These are phyloP conservation scores for Chionomys nivalis DNA, from an alignment of 2,113 vertebrate genomes.

Conservation along the genomic window DNA sequence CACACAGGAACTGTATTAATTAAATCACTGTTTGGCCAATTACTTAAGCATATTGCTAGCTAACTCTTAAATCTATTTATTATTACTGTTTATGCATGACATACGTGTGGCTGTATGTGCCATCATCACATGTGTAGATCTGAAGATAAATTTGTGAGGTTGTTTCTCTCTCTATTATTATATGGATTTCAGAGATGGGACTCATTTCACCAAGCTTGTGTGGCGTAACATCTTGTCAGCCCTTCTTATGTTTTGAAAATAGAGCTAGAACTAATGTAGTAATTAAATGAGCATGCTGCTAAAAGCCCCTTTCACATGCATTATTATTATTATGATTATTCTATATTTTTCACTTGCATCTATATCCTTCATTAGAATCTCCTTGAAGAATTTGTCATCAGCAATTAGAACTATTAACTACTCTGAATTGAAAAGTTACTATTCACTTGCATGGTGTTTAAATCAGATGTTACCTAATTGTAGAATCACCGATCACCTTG, in stretches of 20 bases:
- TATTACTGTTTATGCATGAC: neutral
- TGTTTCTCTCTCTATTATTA: neutral
- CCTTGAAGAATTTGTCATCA: neutral
- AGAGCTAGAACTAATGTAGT: neutral
- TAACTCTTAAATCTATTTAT: neutral
- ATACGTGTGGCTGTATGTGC: neutral
- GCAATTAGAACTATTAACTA: slow-evolving; percentile 10
- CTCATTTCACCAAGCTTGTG: neutral
- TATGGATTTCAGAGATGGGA: neutral
- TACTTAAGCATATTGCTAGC: too few species aligned
- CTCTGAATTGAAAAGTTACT: neutral
- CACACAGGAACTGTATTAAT: too few species aligned
- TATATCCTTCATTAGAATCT: neutral
- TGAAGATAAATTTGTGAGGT: neutral
- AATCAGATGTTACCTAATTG: neutral
- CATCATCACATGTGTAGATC: neutral
- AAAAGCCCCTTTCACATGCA: neutral
- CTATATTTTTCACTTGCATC: neutral
- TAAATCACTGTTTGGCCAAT: too few species aligned
- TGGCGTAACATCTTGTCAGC: neutral
- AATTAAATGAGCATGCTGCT: neutral
- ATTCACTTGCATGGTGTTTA: neutral
- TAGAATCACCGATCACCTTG: neutral
- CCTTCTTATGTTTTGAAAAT: neutral
- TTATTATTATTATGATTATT: neutral